A percentile compares a stretch with the other conserved stretches of the same genome.
Evolutionary conservation across 2,888 invertebrate genomes (phyloP).

Genomic region (Hymenopus coronatus): DNA sequence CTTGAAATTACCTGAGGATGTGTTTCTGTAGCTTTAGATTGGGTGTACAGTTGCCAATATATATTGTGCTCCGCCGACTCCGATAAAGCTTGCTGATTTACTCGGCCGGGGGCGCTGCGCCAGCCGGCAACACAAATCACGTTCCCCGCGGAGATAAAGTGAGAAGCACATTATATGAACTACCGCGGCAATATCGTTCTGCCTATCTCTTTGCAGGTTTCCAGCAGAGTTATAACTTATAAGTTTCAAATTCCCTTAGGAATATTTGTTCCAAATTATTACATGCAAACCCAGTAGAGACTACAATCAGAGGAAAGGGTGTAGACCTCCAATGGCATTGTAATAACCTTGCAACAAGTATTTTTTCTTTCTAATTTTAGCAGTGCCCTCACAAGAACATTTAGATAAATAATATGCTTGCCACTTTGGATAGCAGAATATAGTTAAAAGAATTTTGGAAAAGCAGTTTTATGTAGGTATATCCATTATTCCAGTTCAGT

Average conservation of each 20-base stretch:
- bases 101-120: not conserved
- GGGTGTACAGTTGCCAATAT: not conserved
- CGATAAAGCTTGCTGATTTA: not conserved
- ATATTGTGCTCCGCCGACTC: not conserved
- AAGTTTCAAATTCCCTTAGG: not conserved
- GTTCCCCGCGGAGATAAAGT: not conserved
- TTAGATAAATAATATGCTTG: no score
- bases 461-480: no score
- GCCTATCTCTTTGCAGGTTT: not conserved
- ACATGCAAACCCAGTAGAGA: no score
- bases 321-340: no score
- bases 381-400: no score
- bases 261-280: not conserved
- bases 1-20: not conserved
- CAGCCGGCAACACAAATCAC: not conserved
- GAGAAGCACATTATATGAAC: not conserved
- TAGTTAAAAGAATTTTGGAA: no score
- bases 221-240: not conserved
- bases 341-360: no score
- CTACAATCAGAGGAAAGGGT: no score
- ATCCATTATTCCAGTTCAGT: no score
- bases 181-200: not conserved
- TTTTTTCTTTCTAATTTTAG: no score
- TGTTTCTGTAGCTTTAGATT: not conserved
- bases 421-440: no score